Base-by-base conservation (phyloP, 2,888 invertebrate genomes). In the Branchipolynoe longqiensis region DNA sequence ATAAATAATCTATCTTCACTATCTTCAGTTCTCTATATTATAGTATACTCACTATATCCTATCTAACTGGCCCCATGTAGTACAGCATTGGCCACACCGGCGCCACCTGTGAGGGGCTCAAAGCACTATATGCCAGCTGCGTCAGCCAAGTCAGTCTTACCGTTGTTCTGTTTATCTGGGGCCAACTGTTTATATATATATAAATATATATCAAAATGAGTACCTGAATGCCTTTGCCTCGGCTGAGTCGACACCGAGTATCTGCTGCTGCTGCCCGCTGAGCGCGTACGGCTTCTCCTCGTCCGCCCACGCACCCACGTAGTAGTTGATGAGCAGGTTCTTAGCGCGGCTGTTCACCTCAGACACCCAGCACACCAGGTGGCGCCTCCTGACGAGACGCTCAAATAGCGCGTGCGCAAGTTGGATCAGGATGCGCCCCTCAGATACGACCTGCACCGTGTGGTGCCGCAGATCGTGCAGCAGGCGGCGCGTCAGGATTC, bases 291-390 rank as follows among this genome's bases (percentile, higher is more conserved):
- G 78, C 31, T 78, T 78, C 31, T 78, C 78, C 48, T 48, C 41
- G 4, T 48, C 48, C 14, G 25, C 48, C 78, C 78, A 78, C 0
- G 48, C 22, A 8, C 48, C 78, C 1, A 0, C 48, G 78, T 48
- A 78, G 48, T 78, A 78, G 31, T 78, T 18, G 28, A 78, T 78
- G 48, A 78, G 54, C 0, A 78, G 41, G 54, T 78, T 78, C 33
- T 78, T 78, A 31, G 14, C 12, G 3, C 78, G 41, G 28, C 78
- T 78, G 41, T 54, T 54, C 4, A n/a, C 78, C 28, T 41, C 78
- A 0, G 78, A 48, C 25, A 78, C 78, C 78, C 78, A 78, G 18
- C 48, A 48, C 54, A 54, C 78, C 78, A 78, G 25, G 31, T 31
- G 48, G 12, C 78, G 25, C 25, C 48, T 41, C 48, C 33, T 41